These are phyloP conservation scores for Zaprionus nigranus DNA, from an alignment of 1,140 invertebrate species.

Conservation along the genomic window DNA sequence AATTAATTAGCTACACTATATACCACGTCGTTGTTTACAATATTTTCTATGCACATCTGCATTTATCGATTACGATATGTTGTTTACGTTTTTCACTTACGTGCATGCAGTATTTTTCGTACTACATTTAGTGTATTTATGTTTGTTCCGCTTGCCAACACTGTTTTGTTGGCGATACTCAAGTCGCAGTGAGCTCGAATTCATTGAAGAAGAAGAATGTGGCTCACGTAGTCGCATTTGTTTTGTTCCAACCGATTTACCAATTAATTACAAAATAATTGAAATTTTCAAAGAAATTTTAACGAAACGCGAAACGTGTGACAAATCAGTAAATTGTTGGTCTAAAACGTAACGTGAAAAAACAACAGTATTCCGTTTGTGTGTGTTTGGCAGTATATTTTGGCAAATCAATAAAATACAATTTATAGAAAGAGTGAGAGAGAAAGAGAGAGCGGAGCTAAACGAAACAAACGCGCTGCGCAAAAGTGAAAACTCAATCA, in stretches of 20 bases:
- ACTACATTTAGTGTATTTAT: background rate
- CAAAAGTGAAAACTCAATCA: conserved; percentile 74
- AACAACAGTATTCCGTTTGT: conserved; percentile 60
- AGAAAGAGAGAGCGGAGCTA: conserved; percentile 43
- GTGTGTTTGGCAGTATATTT: conserved; percentile 55
- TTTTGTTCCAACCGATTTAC: conserved; percentile 40
- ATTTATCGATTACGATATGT: conserved; percentile 14
- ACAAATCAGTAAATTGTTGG: conserved; percentile 25
- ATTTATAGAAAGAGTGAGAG: background rate
- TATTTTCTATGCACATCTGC: conserved; percentile 8
- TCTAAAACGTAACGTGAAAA: conserved; percentile 26
- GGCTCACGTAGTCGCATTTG: conserved; percentile 51
- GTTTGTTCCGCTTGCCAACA: background rate
- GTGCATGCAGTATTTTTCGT: background rate
- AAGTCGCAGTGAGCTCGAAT: conserved; percentile 27
- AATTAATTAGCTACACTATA: conserved; percentile 38
- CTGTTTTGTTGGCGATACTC: background rate
- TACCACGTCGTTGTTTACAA: conserved; percentile 75
- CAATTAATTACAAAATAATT: conserved; percentile 18
- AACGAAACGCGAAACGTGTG: conserved; percentile 14
- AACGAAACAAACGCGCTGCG: conserved; percentile 58
- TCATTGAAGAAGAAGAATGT: conserved; percentile 50
- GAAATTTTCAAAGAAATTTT: conserved; percentile 24
- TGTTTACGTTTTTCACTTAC: background rate
- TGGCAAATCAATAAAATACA: conserved; percentile 70